Percentiles rank a stretch among this genome's conserved stretches.
phyloP scores from a whole-genome alignment of 2,113 vertebrate genomes.

The Typhlomys cinereus region DNA sequence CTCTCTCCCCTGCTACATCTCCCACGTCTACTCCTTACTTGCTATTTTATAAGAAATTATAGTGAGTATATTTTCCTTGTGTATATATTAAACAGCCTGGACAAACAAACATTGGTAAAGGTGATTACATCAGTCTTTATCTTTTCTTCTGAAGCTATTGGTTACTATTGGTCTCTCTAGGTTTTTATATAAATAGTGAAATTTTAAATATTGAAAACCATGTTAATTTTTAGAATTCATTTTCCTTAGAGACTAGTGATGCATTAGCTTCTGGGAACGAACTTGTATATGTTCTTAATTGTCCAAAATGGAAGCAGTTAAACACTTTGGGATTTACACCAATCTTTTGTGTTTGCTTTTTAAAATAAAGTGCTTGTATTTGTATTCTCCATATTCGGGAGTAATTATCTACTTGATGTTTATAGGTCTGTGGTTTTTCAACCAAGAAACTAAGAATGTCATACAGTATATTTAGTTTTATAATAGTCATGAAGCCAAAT shows the following conservation, averaged over 20 bases:
- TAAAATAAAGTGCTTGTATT: constrained; percentile 83
- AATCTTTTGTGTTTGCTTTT: constrained; percentile 82
- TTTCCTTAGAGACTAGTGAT: constrained; percentile 79
- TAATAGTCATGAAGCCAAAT: constrained; percentile 62
- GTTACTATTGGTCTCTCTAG: constrained; percentile 74
- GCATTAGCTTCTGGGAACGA: constrained; percentile 76
- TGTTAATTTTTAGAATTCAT: constrained; percentile 77
- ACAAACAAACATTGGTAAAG: constrained; percentile 60
- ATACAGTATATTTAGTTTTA: constrained; percentile 70
- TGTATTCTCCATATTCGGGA: constrained; percentile 84
- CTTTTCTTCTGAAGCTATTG: constrained; percentile 81
- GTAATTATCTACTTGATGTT: constrained; percentile 81
- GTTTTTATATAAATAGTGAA: constrained; percentile 77
- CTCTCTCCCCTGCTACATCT: constrained; percentile 92
- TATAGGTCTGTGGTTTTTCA: constrained; percentile 85
- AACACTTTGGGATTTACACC: constrained; percentile 77
- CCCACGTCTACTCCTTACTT: constrained; percentile 97
- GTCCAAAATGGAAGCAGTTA: constrained; percentile 80
- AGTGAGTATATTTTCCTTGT: constrained; percentile 80
- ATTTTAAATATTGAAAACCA: constrained; percentile 79
- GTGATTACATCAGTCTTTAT: constrained; percentile 69
- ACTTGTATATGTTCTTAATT: constrained; percentile 79
- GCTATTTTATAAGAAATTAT: constrained; percentile 94
- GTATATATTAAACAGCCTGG: constrained; percentile 82
- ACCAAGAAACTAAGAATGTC: constrained; percentile 79